Evolutionary conservation across 2,797 vertebrate genomes (phyloP).

Genomic region (Garrulus glandarius): DNA sequence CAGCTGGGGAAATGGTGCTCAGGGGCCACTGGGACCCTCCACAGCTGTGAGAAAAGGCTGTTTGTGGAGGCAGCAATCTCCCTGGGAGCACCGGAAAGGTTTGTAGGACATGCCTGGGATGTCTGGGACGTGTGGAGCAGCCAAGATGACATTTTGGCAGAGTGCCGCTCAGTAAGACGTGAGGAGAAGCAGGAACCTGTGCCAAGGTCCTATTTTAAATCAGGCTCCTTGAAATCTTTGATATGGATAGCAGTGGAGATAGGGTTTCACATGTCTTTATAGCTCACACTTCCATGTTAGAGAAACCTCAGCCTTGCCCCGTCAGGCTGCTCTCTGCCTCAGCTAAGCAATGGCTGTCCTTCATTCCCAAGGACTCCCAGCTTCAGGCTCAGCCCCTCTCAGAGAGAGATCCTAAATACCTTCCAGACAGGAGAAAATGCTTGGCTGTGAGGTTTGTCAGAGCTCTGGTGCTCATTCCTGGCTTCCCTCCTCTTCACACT

Average conservation of each 20-base stretch:
- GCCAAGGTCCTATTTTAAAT: conserved; percentile 47
- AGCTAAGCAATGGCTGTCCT: background rate
- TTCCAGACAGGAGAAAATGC: background rate
- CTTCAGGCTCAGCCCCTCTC: background rate
- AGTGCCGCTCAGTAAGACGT: background rate
- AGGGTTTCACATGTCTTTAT: background rate
- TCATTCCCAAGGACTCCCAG: background rate
- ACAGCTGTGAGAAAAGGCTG: background rate
- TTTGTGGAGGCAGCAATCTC: background rate
- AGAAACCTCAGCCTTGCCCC: conserved; percentile 38
- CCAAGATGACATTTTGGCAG: conserved; percentile 18
- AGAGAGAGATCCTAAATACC: background rate
- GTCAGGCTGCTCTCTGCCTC: background rate
- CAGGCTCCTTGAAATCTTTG: conserved; percentile 4
- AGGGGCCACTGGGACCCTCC: background rate
- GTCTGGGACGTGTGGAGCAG: conserved; percentile 6
- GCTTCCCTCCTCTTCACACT: background rate
- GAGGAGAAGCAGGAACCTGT: background rate
- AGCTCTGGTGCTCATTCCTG: background rate
- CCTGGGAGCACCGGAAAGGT: conserved; percentile 22
- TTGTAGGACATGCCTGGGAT: conserved; percentile 6
- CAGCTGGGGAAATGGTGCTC: background rate
- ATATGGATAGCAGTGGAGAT: conserved; percentile 16
- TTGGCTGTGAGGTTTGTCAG: background rate
- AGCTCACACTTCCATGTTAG: conserved; percentile 3